These are phyloP conservation scores for Porites evermanni DNA, from an alignment of 92 coral and sea anemone genomes.

Conservation along the genomic window DNA sequence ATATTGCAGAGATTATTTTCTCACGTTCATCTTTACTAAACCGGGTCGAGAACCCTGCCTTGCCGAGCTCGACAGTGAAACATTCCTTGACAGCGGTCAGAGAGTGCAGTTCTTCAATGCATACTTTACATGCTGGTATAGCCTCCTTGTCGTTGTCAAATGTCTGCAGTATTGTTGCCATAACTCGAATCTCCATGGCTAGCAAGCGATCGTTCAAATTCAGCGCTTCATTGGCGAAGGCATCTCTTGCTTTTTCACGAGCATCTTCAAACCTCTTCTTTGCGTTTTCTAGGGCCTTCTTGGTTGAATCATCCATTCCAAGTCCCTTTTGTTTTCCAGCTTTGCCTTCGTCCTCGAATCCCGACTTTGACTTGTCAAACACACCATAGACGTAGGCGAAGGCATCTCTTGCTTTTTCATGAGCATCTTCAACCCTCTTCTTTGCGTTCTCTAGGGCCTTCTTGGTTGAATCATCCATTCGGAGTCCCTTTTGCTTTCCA, in stretches of 20 bases:
- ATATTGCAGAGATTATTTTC: background rate
- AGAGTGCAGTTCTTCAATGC: background rate
- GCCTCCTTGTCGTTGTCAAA: background rate
- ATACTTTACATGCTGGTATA: conserved; percentile 1
- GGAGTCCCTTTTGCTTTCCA: too few species aligned
- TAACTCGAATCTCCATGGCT: conserved; percentile 31
- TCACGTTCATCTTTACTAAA: background rate
- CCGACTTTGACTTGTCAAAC: background rate
- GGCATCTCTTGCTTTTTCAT: conserved; percentile 34
- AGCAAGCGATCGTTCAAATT: conserved; percentile 19
- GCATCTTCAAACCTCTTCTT: conserved; percentile 21
- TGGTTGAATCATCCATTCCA: background rate
- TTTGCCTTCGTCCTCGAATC: too few species aligned
- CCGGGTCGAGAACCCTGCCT: background rate
- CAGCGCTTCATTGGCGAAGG: conserved; percentile 41
- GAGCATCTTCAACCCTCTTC: conserved; percentile 12
- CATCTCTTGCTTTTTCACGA: conserved; percentile 24
- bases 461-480: background rate
- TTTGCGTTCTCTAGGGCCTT: background rate
- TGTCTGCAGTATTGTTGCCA: conserved; percentile 20
- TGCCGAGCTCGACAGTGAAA: background rate
- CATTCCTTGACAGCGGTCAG: background rate
- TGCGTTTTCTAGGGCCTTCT: background rate
- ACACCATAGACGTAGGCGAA: conserved; percentile 12
- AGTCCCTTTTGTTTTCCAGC: background rate